Conservation (phyloP, 2,113 vertebrate genomes). For the Alethe diademata region DNA sequence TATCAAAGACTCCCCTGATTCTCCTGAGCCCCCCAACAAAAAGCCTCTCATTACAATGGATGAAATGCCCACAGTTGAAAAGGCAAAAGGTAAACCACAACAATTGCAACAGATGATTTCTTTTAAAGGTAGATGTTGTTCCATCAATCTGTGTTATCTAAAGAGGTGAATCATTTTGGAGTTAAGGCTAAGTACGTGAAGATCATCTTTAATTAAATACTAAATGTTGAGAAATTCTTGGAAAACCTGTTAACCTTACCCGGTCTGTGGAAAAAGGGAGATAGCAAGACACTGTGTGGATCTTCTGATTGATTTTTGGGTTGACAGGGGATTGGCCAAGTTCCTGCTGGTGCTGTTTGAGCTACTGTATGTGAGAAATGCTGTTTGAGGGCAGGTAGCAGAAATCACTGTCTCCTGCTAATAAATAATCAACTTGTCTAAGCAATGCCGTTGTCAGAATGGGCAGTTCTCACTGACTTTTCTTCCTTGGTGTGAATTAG, state of each 20-base stretch:
- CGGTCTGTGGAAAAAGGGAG: neutral
- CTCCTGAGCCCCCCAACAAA: constrained; percentile 95
- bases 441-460: neutral
- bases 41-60: constrained; percentile 88
- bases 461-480: neutral
- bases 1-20: constrained; percentile 98
- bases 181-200: neutral
- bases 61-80: constrained; percentile 84
- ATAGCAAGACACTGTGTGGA: neutral
- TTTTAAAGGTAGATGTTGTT: neutral
- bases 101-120: neutral
- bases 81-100: constrained; percentile 86
- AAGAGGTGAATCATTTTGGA: neutral
- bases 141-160: neutral
- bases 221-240: neutral
- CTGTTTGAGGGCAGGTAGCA: neutral
- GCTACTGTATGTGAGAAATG: neutral
- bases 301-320: neutral
- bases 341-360: neutral
- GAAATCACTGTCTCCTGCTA: neutral
- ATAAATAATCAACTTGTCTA: neutral
- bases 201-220: neutral
- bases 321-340: neutral
- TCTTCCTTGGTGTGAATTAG: neutral
- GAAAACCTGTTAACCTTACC: neutral